Conservation (phyloP, 2,113 vertebrate species). For the Pardalotus punctatus region DNA sequence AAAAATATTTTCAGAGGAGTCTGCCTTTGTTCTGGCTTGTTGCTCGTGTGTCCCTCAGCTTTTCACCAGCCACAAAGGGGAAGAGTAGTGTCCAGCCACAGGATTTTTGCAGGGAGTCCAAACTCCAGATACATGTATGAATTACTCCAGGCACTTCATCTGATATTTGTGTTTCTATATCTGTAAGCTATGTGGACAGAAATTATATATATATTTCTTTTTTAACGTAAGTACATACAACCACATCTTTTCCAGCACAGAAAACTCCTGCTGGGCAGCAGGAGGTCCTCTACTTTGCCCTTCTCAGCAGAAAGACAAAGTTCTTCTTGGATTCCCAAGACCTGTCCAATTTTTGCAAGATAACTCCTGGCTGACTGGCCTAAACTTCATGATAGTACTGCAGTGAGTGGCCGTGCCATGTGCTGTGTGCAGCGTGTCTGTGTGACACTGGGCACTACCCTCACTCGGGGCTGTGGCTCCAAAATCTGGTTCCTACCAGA, state of each 20-base stretch:
- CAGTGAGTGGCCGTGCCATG: rapidly evolving
- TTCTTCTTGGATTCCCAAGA: not conserved
- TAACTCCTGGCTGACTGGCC: not conserved
- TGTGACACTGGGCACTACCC: not conserved
- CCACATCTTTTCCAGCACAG: not conserved
- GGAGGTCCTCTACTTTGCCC: not conserved
- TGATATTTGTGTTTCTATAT: not conserved
- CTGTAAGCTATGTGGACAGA: not conserved
- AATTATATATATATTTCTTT: rapidly evolving
- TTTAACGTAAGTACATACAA: not conserved
- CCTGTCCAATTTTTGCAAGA: not conserved
- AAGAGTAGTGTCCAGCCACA: not conserved
- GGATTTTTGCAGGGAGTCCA: not conserved
- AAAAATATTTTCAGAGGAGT: not conserved
- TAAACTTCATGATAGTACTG: not conserved
- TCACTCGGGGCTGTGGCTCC: not conserved
- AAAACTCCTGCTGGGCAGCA: not conserved
- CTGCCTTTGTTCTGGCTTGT: not conserved
- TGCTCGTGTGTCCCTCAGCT: not conserved
- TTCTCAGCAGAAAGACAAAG: not conserved
- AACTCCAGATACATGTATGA: not conserved
- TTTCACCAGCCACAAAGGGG: not conserved
- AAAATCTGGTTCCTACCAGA: not conserved
- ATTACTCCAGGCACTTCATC: not conserved
- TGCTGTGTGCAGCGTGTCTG: not conserved